phyloP scores from a whole-genome alignment of 2,113 vertebrate species.

The Picathartes gymnocephalus region DNA sequence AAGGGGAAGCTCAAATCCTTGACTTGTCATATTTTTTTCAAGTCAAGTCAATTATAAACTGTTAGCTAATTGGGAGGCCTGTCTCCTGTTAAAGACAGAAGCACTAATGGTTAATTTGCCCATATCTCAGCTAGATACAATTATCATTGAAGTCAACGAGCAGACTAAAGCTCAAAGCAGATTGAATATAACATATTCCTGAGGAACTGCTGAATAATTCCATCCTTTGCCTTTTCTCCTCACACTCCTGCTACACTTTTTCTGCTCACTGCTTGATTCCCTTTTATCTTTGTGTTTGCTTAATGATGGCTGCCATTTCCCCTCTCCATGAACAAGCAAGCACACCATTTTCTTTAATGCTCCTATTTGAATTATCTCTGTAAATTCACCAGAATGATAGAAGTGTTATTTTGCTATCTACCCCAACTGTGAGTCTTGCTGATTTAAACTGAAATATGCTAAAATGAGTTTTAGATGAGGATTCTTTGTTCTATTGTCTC shows the following conservation, averaged over 20 bases:
- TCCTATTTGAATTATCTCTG: not conserved
- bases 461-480: conserved; percentile 22
- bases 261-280: not conserved
- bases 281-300: not conserved
- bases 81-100: not conserved
- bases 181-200: not conserved
- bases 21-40: not conserved
- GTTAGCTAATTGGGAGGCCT: rapidly evolving
- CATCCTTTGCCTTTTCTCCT: not conserved
- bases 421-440: not conserved
- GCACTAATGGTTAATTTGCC: not conserved
- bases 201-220: not conserved
- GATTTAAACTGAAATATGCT: conserved; percentile 3
- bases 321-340: not conserved
- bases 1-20: not conserved
- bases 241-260: not conserved
- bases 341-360: not conserved
- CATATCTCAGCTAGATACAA: not conserved
- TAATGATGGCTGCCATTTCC: not conserved
- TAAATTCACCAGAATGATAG: not conserved
- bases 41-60: not conserved
- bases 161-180: not conserved
- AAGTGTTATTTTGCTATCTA: conserved; percentile 21
- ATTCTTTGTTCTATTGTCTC: conserved; percentile 23
- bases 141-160: not conserved